Evolutionary conservation across 2,888 invertebrate species (phyloP), one percentile per base, ranked within the genome.

Genomic region (Amphiduros pacificus): DNA sequence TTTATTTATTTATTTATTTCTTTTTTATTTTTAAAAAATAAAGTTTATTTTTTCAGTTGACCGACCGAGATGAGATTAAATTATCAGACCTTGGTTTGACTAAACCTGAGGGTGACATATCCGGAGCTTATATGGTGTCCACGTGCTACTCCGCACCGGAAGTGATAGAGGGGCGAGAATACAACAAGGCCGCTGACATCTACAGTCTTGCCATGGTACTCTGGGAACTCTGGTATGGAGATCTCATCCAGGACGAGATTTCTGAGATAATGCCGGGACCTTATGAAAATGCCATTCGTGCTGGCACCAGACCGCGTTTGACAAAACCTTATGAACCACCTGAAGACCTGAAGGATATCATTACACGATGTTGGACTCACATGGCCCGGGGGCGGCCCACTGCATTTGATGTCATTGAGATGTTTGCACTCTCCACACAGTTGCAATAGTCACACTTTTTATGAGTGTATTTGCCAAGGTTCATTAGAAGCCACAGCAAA

Each of bases 41-140:
- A 24, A 60, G 22, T 11, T 40, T 57, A 14, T 17, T 4, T 48
- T 57, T 54, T 4, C 67, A 73, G 73, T 63, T 73, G 26, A 69
- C 64, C 6, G 62, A 53, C 17, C 40, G 65, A 4, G 61, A 68
- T 22, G 61, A 62, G 22, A 70, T 78, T 1, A 77, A 76, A 55
- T 67, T 78, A 5, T 74, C 75, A 0, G 78, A 78, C 57, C 74
- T 77, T 4, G 78, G 78, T 1, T 69, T 77, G 17, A 72, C 76
- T 17, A 77, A 77, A 60, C 65, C 65, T 20, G 72, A 67, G 20
- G 54, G 55, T 9, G 73, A 74, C 29, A 74, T 77, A 20, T 68
- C 74, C 4, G 74, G 75, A 0, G 72, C 74, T 24, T 66, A 69
- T 14, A 73, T 73, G 4, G 77, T 76, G 3, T 72, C 74, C 17